A percentile compares a stretch with the other conserved stretches of the same genome.
Evolutionary conservation across 2,888 invertebrate genomes (phyloP).

Genomic region (Nemoura dubitans): DNA sequence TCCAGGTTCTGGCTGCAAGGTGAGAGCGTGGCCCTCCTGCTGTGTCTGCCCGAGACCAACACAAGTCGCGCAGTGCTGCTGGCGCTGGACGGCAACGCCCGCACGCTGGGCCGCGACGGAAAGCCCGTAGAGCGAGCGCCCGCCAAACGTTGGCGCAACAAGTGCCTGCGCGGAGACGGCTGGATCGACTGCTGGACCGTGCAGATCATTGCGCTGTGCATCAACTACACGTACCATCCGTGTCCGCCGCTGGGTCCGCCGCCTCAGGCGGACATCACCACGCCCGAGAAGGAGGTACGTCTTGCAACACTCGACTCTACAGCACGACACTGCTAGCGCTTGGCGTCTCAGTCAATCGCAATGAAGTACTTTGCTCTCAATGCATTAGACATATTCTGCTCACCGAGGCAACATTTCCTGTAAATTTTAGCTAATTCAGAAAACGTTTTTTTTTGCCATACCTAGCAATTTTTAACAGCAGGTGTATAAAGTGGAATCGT

Average conservation of each 20-base stretch:
- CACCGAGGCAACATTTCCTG: no score
- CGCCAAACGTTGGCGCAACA: conserved; percentile 80
- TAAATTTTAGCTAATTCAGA: no score
- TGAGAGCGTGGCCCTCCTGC: conserved; percentile 88
- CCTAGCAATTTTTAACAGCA: no score
- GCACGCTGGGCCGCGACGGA: conserved; percentile 81
- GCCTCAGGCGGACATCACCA: conserved; percentile 91
- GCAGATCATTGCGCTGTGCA: conserved; percentile 90
- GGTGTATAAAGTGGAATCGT: no score
- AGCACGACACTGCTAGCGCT: no score
- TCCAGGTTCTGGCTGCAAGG: conserved; percentile 93
- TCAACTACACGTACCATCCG: conserved; percentile 92
- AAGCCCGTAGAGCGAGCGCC: conserved; percentile 63
- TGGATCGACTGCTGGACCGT: conserved; percentile 98
- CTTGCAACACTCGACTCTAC: no score
- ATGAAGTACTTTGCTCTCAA: no score
- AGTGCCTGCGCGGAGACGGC: conserved; percentile 75
- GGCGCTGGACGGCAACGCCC: conserved; percentile 88
- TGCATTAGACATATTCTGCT: no score
- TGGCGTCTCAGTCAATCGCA: no score
- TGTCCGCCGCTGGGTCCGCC: conserved; percentile 87
- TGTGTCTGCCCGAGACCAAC: conserved; percentile 92
- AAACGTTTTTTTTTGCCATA: no score
- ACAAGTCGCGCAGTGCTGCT: conserved; percentile 84
- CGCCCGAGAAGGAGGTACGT: conserved; percentile 83